phyloP scores from a whole-genome alignment of 2,888 invertebrate species.

The Acronicta leporina region DNA sequence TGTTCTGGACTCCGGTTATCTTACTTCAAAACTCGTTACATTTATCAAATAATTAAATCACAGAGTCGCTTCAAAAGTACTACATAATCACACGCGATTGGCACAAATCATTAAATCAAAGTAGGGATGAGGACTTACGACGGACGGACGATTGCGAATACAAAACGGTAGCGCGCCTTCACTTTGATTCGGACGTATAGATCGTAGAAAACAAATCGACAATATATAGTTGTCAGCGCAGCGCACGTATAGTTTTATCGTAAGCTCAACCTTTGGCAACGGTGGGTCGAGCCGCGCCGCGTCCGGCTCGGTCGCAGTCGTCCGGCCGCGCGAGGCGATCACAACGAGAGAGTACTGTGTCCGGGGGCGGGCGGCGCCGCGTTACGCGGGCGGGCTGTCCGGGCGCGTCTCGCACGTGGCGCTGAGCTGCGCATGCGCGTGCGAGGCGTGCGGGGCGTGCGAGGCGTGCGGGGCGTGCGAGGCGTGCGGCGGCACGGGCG shows the following conservation, averaged over 20 bases:
- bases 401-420: constrained; percentile 7
- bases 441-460: no score
- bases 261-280: constrained; percentile 42
- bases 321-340: constrained; percentile 13
- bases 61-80: constrained; percentile 62
- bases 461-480: constrained; percentile 8
- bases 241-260: constrained; percentile 32
- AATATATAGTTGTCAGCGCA: constrained; percentile 30
- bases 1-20: constrained; percentile 48
- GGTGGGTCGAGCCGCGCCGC: constrained; percentile 14
- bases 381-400: not conserved
- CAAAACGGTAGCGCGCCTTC: constrained; percentile 29
- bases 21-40: constrained; percentile 51
- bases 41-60: constrained; percentile 63
- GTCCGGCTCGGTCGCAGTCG: constrained; percentile 19
- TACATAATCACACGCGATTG: constrained; percentile 63
- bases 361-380: constrained; percentile 5
- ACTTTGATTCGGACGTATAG: constrained; percentile 23
- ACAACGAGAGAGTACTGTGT: constrained; percentile 29
- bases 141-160: constrained; percentile 48
- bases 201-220: constrained; percentile 34
- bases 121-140: constrained; percentile 42
- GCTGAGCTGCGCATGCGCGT: constrained; percentile 26
- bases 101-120: constrained; percentile 59
- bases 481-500: constrained; percentile 66